These are phyloP conservation scores for Pristionchus maxplancki DNA, from an alignment of 2,888 invertebrate genomes.

Conservation along the genomic window DNA sequence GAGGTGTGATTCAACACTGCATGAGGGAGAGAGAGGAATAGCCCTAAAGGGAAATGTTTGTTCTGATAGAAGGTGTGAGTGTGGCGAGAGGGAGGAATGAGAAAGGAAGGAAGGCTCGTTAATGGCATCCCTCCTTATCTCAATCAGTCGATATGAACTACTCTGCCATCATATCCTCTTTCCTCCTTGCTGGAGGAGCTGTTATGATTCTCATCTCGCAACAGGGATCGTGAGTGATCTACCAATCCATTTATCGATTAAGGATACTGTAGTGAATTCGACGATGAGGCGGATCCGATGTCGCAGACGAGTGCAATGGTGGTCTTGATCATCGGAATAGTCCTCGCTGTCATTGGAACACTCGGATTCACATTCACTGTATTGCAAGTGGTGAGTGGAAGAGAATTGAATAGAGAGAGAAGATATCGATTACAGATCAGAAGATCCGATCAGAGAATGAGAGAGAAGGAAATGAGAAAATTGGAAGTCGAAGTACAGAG, in stretches of 20 bases:
- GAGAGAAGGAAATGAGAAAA: slow-evolving; percentile 57
- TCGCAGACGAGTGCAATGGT: neutral
- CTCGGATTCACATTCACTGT: slow-evolving; percentile 42
- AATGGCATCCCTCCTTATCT: slow-evolving; percentile 29
- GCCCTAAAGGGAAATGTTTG: slow-evolving; percentile 27
- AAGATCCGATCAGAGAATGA: slow-evolving; percentile 57
- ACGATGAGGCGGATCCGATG: neutral
- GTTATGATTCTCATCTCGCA: slow-evolving; percentile 45
- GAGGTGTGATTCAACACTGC: slow-evolving; percentile 26
- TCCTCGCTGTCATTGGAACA: slow-evolving; percentile 24
- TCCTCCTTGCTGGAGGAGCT: slow-evolving; percentile 46
- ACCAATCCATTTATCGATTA: neutral
- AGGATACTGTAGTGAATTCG: slow-evolving; percentile 10
- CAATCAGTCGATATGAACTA: slow-evolving; percentile 43
- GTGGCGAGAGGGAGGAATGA: neutral
- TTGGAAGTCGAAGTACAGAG: slow-evolving; percentile 60
- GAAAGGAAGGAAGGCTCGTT: neutral
- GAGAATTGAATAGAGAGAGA: too few relatives aligned
- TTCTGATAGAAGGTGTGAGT: slow-evolving; percentile 46
- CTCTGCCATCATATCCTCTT: slow-evolving; percentile 48
- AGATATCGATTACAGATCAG: slow-evolving; percentile 50
- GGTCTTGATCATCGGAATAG: neutral
- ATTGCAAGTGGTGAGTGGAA: neutral
- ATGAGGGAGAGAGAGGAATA: slow-evolving; percentile 26
- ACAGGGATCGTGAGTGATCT: slow-evolving; percentile 26